phyloP scores from a whole-genome alignment of 2,797 vertebrate genomes.

The Manis pentadactyla region DNA sequence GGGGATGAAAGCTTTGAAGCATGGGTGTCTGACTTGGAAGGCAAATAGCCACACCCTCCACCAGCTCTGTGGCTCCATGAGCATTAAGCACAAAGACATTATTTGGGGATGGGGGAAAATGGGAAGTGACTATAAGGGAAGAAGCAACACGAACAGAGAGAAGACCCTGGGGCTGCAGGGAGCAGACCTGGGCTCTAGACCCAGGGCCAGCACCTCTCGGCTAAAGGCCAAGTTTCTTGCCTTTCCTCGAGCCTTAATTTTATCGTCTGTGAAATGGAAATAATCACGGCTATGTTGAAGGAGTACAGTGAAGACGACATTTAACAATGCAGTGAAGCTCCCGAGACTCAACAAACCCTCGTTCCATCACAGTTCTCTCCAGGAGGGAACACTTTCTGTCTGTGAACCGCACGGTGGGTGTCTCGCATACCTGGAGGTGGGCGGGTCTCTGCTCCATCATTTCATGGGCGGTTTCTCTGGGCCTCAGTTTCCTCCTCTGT shows the following conservation, averaged over 20 bases:
- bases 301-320: background rate
- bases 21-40: background rate
- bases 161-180: no score
- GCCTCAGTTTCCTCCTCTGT: background rate
- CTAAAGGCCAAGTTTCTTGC: background rate
- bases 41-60: background rate
- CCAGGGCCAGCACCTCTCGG: no score
- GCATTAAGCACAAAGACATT: rapidly evolving
- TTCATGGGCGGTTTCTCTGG: background rate
- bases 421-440: background rate
- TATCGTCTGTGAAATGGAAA: background rate
- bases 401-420: rapidly evolving
- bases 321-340: no score
- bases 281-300: background rate
- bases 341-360: rapidly evolving
- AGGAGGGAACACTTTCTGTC: background rate
- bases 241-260: background rate
- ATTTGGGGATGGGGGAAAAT: rapidly evolving
- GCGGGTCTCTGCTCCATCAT: background rate
- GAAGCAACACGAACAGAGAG: background rate
- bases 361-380: no score
- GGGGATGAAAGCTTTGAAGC: background rate
- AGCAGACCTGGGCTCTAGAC: background rate
- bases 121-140: background rate
- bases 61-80: background rate